These are phyloP conservation scores for Chelonus insularis DNA, from an alignment of 1,140 invertebrate genomes.

Conservation along the genomic window DNA sequence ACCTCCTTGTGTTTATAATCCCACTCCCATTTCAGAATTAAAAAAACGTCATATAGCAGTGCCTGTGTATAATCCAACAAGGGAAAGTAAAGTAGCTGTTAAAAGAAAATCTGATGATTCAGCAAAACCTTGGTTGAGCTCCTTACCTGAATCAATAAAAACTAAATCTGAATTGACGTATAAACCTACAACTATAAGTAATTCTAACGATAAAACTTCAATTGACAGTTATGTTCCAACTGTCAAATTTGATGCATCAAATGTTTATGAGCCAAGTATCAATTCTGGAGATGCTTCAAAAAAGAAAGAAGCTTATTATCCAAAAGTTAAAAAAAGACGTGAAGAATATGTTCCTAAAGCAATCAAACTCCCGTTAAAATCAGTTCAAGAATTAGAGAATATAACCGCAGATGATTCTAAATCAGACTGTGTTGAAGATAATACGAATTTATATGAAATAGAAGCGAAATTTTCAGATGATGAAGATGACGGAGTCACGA, in stretches of 20 bases:
- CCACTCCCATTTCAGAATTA: conserved; percentile 66
- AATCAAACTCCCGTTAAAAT: conserved; percentile 48
- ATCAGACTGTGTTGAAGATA: too few relatives aligned
- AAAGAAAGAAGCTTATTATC: conserved; percentile 49
- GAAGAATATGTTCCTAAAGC: conserved; percentile 57
- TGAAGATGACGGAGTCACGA: conserved; percentile 30
- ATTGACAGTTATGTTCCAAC: conserved; percentile 49
- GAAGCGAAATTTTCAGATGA: conserved; percentile 53
- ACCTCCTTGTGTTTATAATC: conserved; percentile 61
- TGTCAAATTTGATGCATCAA: conserved; percentile 41
- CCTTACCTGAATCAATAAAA: conserved; percentile 38
- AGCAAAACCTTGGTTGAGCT: conserved; percentile 44
- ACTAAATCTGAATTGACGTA: conserved; percentile 45
- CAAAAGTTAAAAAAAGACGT: conserved; percentile 49
- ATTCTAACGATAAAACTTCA: conserved; percentile 24
- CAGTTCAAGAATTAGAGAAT: conserved; percentile 38
- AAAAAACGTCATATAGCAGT: conserved; percentile 61
- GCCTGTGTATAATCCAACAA: conserved; percentile 51
- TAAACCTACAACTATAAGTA: conserved; percentile 49
- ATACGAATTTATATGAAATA: conserved; percentile 41
- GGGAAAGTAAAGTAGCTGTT: conserved; percentile 51
- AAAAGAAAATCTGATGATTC: conserved; percentile 53
- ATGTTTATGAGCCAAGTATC: conserved; percentile 43
- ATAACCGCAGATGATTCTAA: conserved; percentile 50
- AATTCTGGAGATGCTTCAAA: conserved; percentile 45